Evolutionary conservation across 2,797 vertebrate genomes (phyloP).

Genomic region (Limosa lapponica): DNA sequence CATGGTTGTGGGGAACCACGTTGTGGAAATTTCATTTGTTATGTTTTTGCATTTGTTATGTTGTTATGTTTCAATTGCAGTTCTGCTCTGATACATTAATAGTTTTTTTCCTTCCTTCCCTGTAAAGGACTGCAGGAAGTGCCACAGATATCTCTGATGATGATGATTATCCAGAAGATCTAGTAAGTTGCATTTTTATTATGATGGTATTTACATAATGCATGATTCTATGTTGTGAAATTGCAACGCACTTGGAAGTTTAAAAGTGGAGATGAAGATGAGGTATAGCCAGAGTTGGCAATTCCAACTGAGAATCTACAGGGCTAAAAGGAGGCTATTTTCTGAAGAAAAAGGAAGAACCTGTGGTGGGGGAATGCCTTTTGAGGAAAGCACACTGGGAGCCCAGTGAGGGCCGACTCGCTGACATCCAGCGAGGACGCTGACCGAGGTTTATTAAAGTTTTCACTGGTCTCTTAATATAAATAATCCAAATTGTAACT

Average conservation of each 20-base stretch:
- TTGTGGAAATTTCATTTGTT: background rate
- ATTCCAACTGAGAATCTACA: background rate
- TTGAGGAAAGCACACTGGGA: background rate
- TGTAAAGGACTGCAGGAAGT: slow-evolving; percentile 77
- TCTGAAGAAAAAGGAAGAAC: background rate
- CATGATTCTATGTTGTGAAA: background rate
- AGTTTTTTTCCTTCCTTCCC: background rate
- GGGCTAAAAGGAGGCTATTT: background rate
- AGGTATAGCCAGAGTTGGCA: background rate
- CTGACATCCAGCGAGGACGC: too few species aligned
- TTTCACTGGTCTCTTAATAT: background rate
- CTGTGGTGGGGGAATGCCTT: background rate
- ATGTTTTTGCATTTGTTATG: background rate
- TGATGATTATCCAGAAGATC: slow-evolving; percentile 80
- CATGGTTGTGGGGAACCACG: background rate
- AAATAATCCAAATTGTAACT: background rate
- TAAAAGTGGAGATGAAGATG: background rate
- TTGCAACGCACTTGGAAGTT: background rate
- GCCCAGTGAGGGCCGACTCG: background rate
- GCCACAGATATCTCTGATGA: slow-evolving; percentile 79
- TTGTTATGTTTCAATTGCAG: background rate
- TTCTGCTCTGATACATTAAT: background rate
- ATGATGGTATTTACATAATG: background rate
- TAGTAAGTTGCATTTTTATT: slow-evolving; percentile 77
- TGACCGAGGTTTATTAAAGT: background rate